Percentiles rank a stretch among this genome's conserved stretches.
phyloP scores from a whole-genome alignment of 2,113 vertebrate species.

The Dipodomys merriami region DNA sequence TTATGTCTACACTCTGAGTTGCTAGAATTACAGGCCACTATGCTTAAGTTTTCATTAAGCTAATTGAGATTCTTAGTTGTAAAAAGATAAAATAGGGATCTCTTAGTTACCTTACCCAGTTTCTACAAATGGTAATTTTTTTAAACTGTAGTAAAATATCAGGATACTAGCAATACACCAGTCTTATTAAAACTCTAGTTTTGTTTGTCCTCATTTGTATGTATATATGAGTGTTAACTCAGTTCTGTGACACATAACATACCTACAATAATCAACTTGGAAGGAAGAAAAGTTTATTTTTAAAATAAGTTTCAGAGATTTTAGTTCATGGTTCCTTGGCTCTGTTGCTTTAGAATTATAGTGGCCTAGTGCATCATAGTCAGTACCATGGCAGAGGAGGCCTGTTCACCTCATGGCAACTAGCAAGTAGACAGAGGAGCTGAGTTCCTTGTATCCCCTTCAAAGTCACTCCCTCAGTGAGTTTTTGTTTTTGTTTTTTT shows the following conservation, averaged over 20 bases:
- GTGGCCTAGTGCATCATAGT: background rate
- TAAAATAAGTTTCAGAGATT: too few species aligned
- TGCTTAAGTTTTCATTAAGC: constrained; percentile 38
- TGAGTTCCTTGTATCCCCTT: background rate
- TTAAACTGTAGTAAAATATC: too few species aligned
- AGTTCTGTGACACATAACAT: background rate
- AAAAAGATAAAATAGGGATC: background rate
- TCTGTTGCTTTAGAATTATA: background rate
- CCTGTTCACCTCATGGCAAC: background rate
- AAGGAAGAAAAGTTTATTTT: background rate
- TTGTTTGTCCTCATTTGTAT: background rate
- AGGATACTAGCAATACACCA: background rate
- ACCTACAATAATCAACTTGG: background rate
- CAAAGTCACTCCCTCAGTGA: background rate
- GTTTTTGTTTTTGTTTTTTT: too few species aligned
- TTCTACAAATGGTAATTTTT: background rate
- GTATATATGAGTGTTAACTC: background rate
- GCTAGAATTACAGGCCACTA: background rate
- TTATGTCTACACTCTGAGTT: background rate
- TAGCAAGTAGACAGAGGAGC: background rate
- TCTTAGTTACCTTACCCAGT: constrained; percentile 15
- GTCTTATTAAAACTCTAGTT: background rate
- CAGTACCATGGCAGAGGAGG: background rate
- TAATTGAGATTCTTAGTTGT: constrained; percentile 9
- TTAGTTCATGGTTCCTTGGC: background rate